These are phyloP conservation scores for Limenitis camilla DNA, from an alignment of 2,888 invertebrate genomes.

Conservation along the genomic window DNA sequence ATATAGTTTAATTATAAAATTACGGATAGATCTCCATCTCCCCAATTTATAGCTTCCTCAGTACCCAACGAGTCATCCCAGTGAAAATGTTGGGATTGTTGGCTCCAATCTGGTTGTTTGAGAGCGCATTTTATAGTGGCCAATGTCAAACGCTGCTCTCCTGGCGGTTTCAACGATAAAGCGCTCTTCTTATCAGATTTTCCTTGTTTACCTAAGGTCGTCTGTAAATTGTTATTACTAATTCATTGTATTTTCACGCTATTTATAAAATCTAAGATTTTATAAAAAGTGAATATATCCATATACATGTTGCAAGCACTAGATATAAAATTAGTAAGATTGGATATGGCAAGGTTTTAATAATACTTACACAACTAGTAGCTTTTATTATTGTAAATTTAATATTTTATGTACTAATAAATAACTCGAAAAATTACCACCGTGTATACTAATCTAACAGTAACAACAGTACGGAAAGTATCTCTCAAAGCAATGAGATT, in stretches of 20 bases:
- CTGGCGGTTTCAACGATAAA: slow-evolving; percentile 28
- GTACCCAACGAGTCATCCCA: slow-evolving; percentile 71
- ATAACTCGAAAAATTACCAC: slow-evolving; percentile 43
- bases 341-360: too few relatives aligned
- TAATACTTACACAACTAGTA: too few relatives aligned
- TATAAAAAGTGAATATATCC: too few relatives aligned
- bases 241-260: too few relatives aligned
- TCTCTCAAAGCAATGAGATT: slow-evolving; percentile 67
- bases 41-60: slow-evolving; percentile 57
- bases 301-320: too few relatives aligned
- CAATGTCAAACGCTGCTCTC: slow-evolving; percentile 50
- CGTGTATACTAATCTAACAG: slow-evolving; percentile 66
- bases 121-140: slow-evolving; percentile 67
- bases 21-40: slow-evolving; percentile 61
- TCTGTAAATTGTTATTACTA: slow-evolving; percentile 17
- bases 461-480: slow-evolving; percentile 70
- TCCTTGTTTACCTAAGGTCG: slow-evolving; percentile 31
- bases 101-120: slow-evolving; percentile 69
- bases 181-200: slow-evolving; percentile 47
- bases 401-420: not conserved
- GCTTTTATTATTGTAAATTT: too few relatives aligned
- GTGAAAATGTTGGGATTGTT: slow-evolving; percentile 68
- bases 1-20: not conserved
- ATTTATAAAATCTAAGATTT: too few relatives aligned
- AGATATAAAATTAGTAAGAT: too few relatives aligned